Conservation (phyloP, 2,888 invertebrate genomes). For the Mythimna lalbum region DNA sequence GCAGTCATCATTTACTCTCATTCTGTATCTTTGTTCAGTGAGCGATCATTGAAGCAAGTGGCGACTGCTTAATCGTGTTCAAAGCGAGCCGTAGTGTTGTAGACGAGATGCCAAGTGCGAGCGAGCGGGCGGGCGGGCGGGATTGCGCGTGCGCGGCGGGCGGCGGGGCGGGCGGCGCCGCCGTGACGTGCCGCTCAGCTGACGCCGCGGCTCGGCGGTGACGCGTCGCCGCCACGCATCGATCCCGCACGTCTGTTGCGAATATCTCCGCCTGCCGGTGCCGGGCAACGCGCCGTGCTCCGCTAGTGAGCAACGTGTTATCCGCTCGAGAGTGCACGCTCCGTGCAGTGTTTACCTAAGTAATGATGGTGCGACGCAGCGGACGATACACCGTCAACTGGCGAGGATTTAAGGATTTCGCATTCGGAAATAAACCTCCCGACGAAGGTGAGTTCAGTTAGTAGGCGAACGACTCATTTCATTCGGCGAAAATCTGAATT, state of each 20-base stretch:
- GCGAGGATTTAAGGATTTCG: slow-evolving; percentile 88
- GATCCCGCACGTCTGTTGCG: slow-evolving; percentile 75
- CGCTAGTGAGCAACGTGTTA: slow-evolving; percentile 71
- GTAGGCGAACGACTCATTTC: slow-evolving; percentile 55
- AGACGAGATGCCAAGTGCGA: slow-evolving; percentile 57
- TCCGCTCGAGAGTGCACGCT: slow-evolving; percentile 62
- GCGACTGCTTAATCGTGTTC: slow-evolving; percentile 45
- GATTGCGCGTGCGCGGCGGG: slow-evolving; percentile 82
- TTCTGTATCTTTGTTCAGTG: slow-evolving; percentile 46
- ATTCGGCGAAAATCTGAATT: slow-evolving; percentile 54
- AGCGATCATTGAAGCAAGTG: slow-evolving; percentile 40
- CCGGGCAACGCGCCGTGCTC: slow-evolving; percentile 70
- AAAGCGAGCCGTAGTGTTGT: slow-evolving; percentile 48
- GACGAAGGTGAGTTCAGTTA: slow-evolving; percentile 83
- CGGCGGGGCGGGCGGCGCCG: slow-evolving; percentile 77
- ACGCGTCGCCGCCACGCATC: slow-evolving; percentile 80
- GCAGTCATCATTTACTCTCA: slow-evolving; percentile 48
- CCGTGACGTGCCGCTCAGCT: slow-evolving; percentile 84
- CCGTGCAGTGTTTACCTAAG: slow-evolving; percentile 63
- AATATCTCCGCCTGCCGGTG: slow-evolving; percentile 72
- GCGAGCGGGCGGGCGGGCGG: slow-evolving; percentile 71
- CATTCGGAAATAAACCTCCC: slow-evolving; percentile 86
- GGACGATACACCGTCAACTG: slow-evolving; percentile 89
- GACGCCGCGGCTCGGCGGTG: slow-evolving; percentile 79
- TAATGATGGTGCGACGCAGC: slow-evolving; percentile 89